Conservation (phyloP, 1,140 invertebrate species). For the Neuroterus valhalla region DNA sequence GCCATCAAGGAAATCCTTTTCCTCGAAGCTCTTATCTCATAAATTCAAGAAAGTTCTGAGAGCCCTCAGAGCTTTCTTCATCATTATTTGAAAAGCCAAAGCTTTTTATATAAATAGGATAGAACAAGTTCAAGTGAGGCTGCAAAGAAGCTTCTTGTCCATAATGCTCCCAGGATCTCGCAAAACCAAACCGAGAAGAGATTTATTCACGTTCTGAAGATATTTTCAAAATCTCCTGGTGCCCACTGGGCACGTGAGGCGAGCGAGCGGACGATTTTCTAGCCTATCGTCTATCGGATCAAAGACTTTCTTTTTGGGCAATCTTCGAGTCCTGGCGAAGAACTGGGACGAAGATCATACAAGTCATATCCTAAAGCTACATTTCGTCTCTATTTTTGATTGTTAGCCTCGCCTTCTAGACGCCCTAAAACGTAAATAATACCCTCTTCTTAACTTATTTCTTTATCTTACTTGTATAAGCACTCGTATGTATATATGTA, state of each 20-base stretch:
- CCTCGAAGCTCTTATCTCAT: too few relatives aligned
- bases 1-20: too few relatives aligned
- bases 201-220: too few relatives aligned
- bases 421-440: conserved; percentile 30
- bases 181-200: too few relatives aligned
- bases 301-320: not conserved
- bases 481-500: conserved; percentile 19
- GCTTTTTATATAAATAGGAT: too few relatives aligned
- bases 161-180: too few relatives aligned
- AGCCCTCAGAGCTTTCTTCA: too few relatives aligned
- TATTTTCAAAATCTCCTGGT: too few relatives aligned
- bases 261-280: conserved; percentile 4
- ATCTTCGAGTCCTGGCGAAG: conserved; percentile 15
- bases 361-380: conserved; percentile 36
- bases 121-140: too few relatives aligned
- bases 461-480: conserved; percentile 24
- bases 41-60: too few relatives aligned
- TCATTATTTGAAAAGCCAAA: too few relatives aligned
- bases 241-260: conserved; percentile 14
- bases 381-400: conserved; percentile 52
- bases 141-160: too few relatives aligned
- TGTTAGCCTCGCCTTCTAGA: conserved; percentile 48
- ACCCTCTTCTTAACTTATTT: conserved; percentile 8
- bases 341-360: conserved; percentile 17
- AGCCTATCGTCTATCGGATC: not conserved